Percentiles rank a stretch among this genome's conserved stretches.
These are phyloP conservation scores for Silurus aristotelis DNA, from an alignment of 2,797 vertebrate species.

Conservation along the genomic window DNA sequence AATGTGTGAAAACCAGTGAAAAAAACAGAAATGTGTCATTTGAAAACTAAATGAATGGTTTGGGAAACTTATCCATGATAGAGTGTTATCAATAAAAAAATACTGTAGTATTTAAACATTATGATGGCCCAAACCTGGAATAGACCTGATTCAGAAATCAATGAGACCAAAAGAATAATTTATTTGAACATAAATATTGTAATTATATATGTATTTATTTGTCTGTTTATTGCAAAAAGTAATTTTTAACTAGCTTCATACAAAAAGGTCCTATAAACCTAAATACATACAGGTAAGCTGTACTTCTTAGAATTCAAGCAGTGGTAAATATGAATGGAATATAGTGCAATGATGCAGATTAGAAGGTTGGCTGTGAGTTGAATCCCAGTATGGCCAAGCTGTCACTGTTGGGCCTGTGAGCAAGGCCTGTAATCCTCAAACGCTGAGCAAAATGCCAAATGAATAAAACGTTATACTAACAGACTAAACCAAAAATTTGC, in stretches of 20 bases:
- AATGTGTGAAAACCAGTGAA: no score
- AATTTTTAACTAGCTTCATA: not conserved
- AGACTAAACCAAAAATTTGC: not conserved
- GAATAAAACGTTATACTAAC: not conserved
- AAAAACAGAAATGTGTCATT: no score
- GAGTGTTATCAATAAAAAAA: no score
- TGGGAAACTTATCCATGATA: no score
- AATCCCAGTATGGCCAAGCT: not conserved
- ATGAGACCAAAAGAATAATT: not conserved
- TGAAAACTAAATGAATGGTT: no score
- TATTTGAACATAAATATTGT: no score
- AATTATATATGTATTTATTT: no score
- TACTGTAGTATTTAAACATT: not conserved
- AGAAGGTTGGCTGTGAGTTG: not conserved
- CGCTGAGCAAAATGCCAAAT: not conserved
- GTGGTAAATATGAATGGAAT: not conserved
- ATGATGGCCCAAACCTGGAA: not conserved
- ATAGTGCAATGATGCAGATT: not conserved
- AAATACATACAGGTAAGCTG: not conserved
- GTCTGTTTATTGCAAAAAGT: not conserved
- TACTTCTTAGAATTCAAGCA: not conserved
- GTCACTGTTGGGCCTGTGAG: not conserved
- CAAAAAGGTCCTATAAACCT: not conserved
- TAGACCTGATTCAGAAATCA: conserved; percentile 2
- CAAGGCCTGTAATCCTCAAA: not conserved